phyloP scores from a whole-genome alignment of 2,113 vertebrate genomes.

The Dendrocopos noguchii region DNA sequence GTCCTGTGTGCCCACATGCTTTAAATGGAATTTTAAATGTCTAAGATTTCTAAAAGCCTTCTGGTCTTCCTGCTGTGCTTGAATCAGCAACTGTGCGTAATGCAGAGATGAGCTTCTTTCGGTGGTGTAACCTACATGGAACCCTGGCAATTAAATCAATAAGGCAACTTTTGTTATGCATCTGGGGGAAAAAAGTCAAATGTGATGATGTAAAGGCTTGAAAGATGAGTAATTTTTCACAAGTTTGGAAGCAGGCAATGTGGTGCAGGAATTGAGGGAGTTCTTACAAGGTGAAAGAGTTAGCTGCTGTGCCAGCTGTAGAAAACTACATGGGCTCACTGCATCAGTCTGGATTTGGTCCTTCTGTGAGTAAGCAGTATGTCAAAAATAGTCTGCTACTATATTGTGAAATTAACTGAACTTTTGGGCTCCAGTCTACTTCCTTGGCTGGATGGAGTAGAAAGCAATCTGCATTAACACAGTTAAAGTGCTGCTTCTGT shows the following conservation, averaged over 20 bases:
- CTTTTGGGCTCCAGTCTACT: background rate
- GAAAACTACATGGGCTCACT: background rate
- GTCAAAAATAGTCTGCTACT: background rate
- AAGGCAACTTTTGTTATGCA: background rate
- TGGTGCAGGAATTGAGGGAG: background rate
- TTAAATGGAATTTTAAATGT: slow-evolving; percentile 18
- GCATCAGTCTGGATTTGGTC: background rate
- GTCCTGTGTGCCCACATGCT: background rate
- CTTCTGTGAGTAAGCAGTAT: background rate
- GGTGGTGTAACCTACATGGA: background rate
- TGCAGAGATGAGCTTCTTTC: background rate
- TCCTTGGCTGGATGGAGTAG: background rate
- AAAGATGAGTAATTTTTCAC: background rate
- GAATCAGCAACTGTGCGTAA: background rate
- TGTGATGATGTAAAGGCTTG: background rate
- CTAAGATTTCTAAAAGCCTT: slow-evolving; percentile 11
- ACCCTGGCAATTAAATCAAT: background rate
- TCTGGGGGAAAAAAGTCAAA: background rate
- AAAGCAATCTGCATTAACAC: background rate
- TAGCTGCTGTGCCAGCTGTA: background rate
- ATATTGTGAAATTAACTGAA: background rate
- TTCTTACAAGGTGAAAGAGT: background rate
- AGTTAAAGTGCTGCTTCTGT: background rate
- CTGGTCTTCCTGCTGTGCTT: background rate
- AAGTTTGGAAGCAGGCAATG: background rate